phyloP scores from a whole-genome alignment of 2,113 vertebrate genomes.

The Gracilinanus agilis region DNA sequence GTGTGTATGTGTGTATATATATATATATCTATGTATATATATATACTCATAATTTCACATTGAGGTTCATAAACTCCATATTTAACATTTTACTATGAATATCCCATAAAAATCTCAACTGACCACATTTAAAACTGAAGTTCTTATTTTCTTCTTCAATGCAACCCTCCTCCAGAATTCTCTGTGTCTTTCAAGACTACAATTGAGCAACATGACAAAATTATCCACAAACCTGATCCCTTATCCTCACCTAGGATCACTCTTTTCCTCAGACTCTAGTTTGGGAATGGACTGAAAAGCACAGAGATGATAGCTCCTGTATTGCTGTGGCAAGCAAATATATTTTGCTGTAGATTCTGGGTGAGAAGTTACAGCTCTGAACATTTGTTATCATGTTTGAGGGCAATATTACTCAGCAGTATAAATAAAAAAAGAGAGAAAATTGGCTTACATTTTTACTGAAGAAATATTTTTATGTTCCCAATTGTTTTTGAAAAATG shows the following conservation, averaged over 20 bases:
- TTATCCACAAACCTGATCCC: background rate
- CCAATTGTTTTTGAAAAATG: background rate
- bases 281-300: background rate
- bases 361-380: no score
- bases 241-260: background rate
- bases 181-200: no score
- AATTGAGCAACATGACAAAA: background rate
- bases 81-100: no score
- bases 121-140: no score
- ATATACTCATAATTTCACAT: no score
- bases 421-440: background rate
- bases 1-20: no score
- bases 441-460: background rate
- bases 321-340: background rate
- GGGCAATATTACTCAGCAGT: background rate
- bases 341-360: background rate
- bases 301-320: background rate
- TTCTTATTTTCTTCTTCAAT: no score
- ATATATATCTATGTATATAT: no score
- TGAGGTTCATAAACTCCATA: no score
- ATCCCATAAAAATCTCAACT: no score
- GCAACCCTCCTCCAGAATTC: no score
- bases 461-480: background rate
- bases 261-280: background rate
- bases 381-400: no score